Evolutionary conservation across 2,888 invertebrate genomes (phyloP).

Genomic region (Lapara coniferarum): DNA sequence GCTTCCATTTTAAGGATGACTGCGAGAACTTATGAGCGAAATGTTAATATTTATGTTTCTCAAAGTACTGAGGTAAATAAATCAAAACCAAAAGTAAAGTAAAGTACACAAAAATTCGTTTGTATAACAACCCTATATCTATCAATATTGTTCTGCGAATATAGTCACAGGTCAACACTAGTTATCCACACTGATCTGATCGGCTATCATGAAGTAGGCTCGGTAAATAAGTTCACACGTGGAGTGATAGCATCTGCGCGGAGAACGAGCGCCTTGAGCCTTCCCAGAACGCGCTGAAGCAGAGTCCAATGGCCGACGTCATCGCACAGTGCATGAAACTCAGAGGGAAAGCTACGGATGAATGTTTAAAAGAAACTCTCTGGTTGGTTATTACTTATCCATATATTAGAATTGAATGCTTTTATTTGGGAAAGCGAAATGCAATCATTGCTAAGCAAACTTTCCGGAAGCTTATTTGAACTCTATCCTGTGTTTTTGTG

Average conservation of each 20-base stretch:
- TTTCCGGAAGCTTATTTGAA: too few species aligned
- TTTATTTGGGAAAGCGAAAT: too few species aligned
- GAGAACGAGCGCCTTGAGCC: conserved; percentile 35
- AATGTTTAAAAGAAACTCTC: background rate
- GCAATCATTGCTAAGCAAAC: too few species aligned
- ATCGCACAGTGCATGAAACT: background rate
- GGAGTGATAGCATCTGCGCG: conserved; percentile 27
- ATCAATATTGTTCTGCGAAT: background rate
- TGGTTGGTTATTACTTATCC: too few species aligned
- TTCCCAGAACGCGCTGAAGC: conserved; percentile 47
- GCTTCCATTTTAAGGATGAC: too few species aligned
- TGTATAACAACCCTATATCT: background rate
- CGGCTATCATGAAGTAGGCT: background rate
- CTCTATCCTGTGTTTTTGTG: too few species aligned
- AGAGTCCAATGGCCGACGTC: conserved; percentile 29
- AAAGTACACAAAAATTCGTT: too few species aligned
- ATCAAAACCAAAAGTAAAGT: too few species aligned
- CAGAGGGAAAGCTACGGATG: background rate
- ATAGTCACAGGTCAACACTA: background rate
- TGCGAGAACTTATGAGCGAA: too few species aligned
- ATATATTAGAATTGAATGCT: too few species aligned
- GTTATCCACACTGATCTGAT: background rate
- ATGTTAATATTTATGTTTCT: too few species aligned
- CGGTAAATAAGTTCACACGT: conserved; percentile 23
- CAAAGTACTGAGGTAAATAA: too few species aligned